These are phyloP conservation scores for Boloria selene DNA, from an alignment of 2,888 invertebrate genomes.

Conservation along the genomic window DNA sequence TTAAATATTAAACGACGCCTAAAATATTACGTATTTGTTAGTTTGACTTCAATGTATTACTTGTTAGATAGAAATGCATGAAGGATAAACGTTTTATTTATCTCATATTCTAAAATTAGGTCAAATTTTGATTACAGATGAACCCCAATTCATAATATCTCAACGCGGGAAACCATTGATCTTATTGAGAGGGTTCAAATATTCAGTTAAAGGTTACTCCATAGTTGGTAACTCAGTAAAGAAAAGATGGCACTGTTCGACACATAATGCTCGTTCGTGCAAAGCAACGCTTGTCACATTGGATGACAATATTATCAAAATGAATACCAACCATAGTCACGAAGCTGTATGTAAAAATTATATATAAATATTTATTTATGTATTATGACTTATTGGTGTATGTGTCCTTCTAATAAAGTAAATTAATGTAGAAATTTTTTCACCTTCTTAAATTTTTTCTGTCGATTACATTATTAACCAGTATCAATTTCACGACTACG, in stretches of 20 bases:
- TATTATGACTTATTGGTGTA: neutral
- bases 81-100: too few relatives aligned
- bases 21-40: too few relatives aligned
- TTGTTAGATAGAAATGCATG: too few relatives aligned
- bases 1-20: too few relatives aligned
- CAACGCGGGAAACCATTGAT: slow-evolving; percentile 48
- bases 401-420: too few relatives aligned
- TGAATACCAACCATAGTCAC: slow-evolving; percentile 35
- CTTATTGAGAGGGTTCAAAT: slow-evolving; percentile 46
- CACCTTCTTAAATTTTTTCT: too few relatives aligned
- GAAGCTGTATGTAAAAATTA: neutral
- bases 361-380: neutral
- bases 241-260: slow-evolving; percentile 48
- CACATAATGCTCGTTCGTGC: slow-evolving; percentile 45
- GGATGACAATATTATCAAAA: slow-evolving; percentile 35
- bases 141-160: slow-evolving; percentile 36
- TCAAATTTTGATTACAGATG: slow-evolving; percentile 18
- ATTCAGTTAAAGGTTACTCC: slow-evolving; percentile 39
- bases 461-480: too few relatives aligned
- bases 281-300: slow-evolving; percentile 41
- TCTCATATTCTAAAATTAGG: too few relatives aligned
- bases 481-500: too few relatives aligned
- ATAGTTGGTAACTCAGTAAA: slow-evolving; percentile 29
- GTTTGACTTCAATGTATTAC: too few relatives aligned
- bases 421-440: too few relatives aligned